Conservation (phyloP, 1,140 invertebrate genomes). For the Luehdorfia chinensis region DNA sequence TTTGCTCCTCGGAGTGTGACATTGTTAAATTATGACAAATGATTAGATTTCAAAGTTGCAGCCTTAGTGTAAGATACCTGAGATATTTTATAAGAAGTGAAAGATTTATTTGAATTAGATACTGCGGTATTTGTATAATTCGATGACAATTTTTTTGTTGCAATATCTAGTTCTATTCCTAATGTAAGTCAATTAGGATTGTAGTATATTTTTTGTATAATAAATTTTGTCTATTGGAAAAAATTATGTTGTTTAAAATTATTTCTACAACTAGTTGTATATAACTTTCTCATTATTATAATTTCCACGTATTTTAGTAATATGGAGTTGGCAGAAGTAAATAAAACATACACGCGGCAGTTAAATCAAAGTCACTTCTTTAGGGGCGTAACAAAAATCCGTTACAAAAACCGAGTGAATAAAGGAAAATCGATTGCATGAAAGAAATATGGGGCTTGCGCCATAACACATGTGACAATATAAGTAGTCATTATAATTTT, state of each 20-base stretch:
- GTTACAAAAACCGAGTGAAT: too few species aligned
- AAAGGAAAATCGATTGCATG: too few species aligned
- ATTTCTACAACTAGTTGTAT: too few species aligned
- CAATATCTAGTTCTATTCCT: constrained; percentile 16
- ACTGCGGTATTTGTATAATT: constrained; percentile 2
- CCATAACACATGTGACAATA: too few species aligned
- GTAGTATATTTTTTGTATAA: constrained; percentile 18
- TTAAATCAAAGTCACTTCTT: too few species aligned
- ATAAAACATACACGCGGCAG: too few species aligned
- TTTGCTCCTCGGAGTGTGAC: neutral
- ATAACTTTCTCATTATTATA: too few species aligned
- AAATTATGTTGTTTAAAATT: neutral
- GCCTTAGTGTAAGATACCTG: neutral
- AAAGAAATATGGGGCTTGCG: too few species aligned
- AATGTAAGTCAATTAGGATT: constrained; percentile 17
- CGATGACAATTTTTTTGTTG: constrained; percentile 5
- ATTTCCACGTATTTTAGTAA: too few species aligned
- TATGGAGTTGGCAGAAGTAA: too few species aligned
- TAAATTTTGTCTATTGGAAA: constrained; percentile 17
- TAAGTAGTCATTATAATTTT: too few species aligned
- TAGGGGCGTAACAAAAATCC: too few species aligned
- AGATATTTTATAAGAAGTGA: constrained; percentile 2
- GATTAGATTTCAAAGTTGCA: neutral
- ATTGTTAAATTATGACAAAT: neutral
- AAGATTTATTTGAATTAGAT: constrained; percentile 10